Evolutionary conservation across 2,888 invertebrate species (phyloP).

Genomic region (Andrena praecox): DNA sequence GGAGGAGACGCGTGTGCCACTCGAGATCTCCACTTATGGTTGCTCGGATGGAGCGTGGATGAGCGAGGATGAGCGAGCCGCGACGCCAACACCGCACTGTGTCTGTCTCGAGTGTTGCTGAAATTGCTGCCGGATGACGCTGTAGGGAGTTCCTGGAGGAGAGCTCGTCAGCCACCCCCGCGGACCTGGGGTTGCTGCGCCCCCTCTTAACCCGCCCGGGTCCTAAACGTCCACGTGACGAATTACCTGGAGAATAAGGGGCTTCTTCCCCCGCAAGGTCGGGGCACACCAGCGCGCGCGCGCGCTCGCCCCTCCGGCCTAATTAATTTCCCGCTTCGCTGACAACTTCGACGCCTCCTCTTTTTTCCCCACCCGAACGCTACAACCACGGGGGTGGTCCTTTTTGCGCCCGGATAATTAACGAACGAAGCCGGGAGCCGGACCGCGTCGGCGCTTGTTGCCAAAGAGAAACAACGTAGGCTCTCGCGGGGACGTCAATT

Average conservation of each 20-base stretch:
- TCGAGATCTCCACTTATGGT: constrained; percentile 67
- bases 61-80: constrained; percentile 12
- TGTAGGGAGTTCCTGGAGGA: constrained; percentile 58
- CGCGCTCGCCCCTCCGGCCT: constrained; percentile 18
- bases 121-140: constrained; percentile 73
- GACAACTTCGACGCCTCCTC: constrained; percentile 58
- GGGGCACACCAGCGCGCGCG: background rate
- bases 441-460: constrained; percentile 27
- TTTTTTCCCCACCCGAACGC: constrained; percentile 39
- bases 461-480: constrained; percentile 65
- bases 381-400: constrained; percentile 37
- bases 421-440: constrained; percentile 59
- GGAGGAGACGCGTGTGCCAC: constrained; percentile 47
- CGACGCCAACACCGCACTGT: constrained; percentile 43
- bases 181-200: background rate
- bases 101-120: constrained; percentile 70
- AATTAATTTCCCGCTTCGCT: constrained; percentile 67
- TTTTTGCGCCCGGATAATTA: constrained; percentile 67
- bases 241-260: constrained; percentile 64
- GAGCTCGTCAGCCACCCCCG: constrained; percentile 32
- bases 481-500: constrained; percentile 69
- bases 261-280: constrained; percentile 18
- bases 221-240: constrained; percentile 66
- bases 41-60: constrained; percentile 21
- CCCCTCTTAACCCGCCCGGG: constrained; percentile 14